Evolutionary conservation across 2,113 vertebrate species (phyloP).

Genomic region (Sinosuthora webbiana): DNA sequence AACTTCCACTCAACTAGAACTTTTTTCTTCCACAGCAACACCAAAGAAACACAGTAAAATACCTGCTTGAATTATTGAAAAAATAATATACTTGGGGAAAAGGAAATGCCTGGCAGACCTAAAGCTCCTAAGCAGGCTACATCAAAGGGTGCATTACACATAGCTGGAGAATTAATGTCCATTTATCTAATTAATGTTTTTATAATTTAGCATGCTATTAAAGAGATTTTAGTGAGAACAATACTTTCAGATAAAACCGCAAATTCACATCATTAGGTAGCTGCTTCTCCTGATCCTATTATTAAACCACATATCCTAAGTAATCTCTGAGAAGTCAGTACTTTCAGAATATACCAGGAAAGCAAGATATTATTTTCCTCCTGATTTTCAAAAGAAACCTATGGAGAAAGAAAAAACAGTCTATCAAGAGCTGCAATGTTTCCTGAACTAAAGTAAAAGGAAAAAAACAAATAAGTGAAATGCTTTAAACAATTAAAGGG

Average conservation of each 20-base stretch:
- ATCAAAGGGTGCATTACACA: conserved; percentile 36
- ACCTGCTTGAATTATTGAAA: conserved; percentile 16
- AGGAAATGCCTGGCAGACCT: neutral
- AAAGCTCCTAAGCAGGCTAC: conserved; percentile 7
- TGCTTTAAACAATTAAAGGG: neutral
- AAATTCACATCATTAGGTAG: conserved; percentile 41
- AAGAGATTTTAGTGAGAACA: conserved; percentile 35
- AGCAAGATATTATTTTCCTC: neutral
- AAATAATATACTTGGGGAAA: conserved; percentile 1
- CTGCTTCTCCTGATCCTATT: conserved; percentile 61
- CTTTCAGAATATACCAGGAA: neutral
- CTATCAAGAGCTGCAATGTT: neutral
- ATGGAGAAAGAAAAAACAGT: neutral
- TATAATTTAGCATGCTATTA: conserved; percentile 59
- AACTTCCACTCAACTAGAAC: conserved; percentile 47
- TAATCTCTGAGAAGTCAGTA: neutral
- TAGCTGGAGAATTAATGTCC: conserved; percentile 49
- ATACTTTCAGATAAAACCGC: conserved; percentile 43
- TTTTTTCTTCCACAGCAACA: neutral
- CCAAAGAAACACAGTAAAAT: neutral
- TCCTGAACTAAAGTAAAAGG: neutral
- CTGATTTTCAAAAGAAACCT: conserved; percentile 5
- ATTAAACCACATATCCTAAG: conserved; percentile 56
- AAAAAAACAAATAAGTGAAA: neutral
- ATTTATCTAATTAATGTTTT: conserved; percentile 73